phyloP scores from a whole-genome alignment of 2,113 vertebrate genomes.

The Seriola quinqueradiata region DNA sequence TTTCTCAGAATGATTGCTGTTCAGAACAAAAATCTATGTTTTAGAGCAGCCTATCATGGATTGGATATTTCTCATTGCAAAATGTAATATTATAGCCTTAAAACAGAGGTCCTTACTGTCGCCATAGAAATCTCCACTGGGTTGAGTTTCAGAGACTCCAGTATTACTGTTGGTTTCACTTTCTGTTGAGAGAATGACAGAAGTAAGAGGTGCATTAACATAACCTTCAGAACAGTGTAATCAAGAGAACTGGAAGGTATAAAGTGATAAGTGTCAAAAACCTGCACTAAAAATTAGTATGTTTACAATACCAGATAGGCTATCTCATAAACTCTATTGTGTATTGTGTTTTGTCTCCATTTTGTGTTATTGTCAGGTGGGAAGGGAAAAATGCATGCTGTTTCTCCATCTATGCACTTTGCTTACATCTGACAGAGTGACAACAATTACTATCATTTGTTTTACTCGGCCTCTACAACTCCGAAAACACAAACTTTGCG shows the following conservation, averaged over 20 bases:
- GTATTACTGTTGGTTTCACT: conserved; percentile 87
- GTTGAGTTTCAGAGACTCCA: conserved; percentile 89
- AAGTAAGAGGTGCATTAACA: conserved; percentile 47
- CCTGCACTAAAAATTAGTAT: not conserved
- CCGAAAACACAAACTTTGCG: conserved; percentile 46
- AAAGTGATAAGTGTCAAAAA: not conserved
- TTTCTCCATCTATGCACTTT: conserved; percentile 32
- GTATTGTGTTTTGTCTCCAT: not conserved
- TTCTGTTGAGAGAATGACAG: conserved; percentile 85
- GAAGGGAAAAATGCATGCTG: conserved; percentile 13
- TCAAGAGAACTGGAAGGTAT: conserved; percentile 15
- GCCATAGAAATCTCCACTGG: conserved; percentile 95
- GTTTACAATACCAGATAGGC: not conserved
- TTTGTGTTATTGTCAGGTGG: conserved; percentile 22
- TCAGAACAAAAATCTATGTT: conserved; percentile 2
- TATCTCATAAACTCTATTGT: conserved; percentile 7
- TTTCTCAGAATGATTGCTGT: conserved; percentile 98
- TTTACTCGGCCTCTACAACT: conserved; percentile 18
- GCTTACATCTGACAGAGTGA: conserved; percentile 25
- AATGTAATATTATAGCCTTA: not conserved
- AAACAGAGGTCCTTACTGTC: conserved; percentile 89
- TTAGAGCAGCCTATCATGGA: not conserved
- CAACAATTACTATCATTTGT: conserved; percentile 16
- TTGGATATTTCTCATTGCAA: not conserved
- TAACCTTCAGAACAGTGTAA: not conserved